phyloP scores from a whole-genome alignment of 2,797 vertebrate species.

The Falco peregrinus region DNA sequence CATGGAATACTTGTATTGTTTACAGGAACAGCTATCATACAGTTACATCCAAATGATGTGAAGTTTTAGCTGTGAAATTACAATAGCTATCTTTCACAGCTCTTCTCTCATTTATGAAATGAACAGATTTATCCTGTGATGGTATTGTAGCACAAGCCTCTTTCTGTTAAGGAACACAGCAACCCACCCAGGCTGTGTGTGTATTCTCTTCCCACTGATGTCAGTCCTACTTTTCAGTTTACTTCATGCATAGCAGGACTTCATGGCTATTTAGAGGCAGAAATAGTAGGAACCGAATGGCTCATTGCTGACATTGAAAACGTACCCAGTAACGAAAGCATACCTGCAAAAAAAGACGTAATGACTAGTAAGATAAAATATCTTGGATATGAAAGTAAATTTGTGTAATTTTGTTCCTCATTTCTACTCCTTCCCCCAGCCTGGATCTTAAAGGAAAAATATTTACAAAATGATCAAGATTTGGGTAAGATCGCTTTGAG shows the following conservation, averaged over 20 bases:
- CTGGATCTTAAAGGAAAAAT: not conserved
- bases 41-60: not conserved
- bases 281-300: not conserved
- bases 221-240: not conserved
- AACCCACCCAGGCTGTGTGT: not conserved
- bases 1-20: not conserved
- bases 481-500: not conserved
- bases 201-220: not conserved
- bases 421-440: not conserved
- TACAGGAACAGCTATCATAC: not conserved
- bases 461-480: not conserved
- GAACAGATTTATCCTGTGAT: not conserved
- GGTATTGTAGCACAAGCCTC: not conserved
- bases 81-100: not conserved
- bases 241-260: not conserved
- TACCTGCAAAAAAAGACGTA: not conserved
- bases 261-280: slow-evolving; percentile 32
- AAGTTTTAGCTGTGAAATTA: not conserved
- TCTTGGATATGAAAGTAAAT: not conserved
- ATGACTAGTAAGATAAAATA: not conserved
- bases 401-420: not conserved
- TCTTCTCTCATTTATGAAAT: not conserved
- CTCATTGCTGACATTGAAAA: not conserved
- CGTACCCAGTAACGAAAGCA: not conserved
- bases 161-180: not conserved